Conservation (phyloP, 2,113 vertebrate species). For the Eolophus roseicapilla region DNA sequence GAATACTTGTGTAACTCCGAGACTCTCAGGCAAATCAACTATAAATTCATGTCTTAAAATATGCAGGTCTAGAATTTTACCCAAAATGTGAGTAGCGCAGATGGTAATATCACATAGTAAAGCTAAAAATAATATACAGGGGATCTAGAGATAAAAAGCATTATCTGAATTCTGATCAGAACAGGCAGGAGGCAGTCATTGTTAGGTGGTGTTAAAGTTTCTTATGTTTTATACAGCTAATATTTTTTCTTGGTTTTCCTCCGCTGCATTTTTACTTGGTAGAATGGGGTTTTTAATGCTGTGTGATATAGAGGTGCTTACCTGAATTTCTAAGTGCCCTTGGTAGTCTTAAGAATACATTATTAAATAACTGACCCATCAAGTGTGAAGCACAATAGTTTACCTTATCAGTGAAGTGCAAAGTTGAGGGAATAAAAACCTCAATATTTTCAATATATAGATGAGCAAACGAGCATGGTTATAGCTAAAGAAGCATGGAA, state of each 20-base stretch:
- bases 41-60: not conserved
- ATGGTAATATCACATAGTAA: not conserved
- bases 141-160: not conserved
- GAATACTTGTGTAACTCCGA: not conserved
- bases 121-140: not conserved
- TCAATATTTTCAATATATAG: not conserved
- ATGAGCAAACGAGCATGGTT: not conserved
- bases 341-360: not conserved
- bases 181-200: not conserved
- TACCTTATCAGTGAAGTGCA: not conserved
- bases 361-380: not conserved
- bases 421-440: not conserved
- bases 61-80: not conserved
- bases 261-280: not conserved
- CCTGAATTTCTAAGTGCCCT: not conserved
- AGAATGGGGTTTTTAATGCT: not conserved
- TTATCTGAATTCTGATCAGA: not conserved
- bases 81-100: not conserved
- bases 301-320: not conserved
- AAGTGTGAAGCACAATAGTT: not conserved
- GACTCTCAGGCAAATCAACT: not conserved
- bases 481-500: not conserved
- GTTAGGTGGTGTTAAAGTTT: not conserved
- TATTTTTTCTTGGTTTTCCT: not conserved
- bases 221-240: not conserved